Percentiles rank a stretch among this genome's conserved stretches.
These are phyloP conservation scores for Salminus brasiliensis DNA, from an alignment of 2,113 vertebrate species.

Conservation along the genomic window DNA sequence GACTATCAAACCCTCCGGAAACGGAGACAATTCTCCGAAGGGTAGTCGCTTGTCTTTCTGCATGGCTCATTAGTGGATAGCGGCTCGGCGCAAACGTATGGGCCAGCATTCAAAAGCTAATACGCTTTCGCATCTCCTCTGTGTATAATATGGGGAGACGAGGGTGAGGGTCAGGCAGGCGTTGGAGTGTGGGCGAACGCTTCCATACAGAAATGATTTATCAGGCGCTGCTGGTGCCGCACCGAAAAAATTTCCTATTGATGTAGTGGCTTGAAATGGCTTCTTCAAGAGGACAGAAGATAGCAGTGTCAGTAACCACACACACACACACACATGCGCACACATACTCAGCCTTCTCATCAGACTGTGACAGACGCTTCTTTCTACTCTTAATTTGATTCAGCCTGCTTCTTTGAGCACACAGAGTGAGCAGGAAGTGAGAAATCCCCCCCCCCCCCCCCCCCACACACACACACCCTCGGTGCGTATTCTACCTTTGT, in stretches of 20 bases:
- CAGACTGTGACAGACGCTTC: constrained; percentile 47
- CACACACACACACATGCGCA: constrained; percentile 29
- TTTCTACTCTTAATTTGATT: constrained; percentile 48
- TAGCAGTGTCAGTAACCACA: constrained; percentile 35
- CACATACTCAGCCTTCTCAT: constrained; percentile 49
- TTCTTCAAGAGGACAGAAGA: constrained; percentile 65
- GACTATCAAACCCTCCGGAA: constrained; percentile 39
- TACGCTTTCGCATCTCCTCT: constrained; percentile 73
- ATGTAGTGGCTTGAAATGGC: constrained; percentile 70
- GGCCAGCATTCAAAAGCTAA: constrained; percentile 73
- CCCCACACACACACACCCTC: constrained; percentile 1
- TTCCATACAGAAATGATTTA: constrained; percentile 68
- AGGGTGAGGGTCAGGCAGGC: constrained; percentile 47
- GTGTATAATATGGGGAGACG: constrained; percentile 50
- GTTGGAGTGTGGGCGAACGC: constrained; percentile 48
- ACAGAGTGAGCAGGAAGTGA: neutral
- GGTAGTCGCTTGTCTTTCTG: constrained; percentile 51
- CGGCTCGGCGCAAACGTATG: constrained; percentile 68
- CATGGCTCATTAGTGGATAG: constrained; percentile 73
- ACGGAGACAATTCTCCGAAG: constrained; percentile 40
- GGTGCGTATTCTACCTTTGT: constrained; percentile 9
- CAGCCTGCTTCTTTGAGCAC: constrained; percentile 29
- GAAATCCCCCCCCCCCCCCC: neutral
- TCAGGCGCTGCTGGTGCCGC: constrained; percentile 71
- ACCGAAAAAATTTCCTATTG: constrained; percentile 67